Conservation (phyloP, 1,140 invertebrate species). For the Micrasema minimum region DNA sequence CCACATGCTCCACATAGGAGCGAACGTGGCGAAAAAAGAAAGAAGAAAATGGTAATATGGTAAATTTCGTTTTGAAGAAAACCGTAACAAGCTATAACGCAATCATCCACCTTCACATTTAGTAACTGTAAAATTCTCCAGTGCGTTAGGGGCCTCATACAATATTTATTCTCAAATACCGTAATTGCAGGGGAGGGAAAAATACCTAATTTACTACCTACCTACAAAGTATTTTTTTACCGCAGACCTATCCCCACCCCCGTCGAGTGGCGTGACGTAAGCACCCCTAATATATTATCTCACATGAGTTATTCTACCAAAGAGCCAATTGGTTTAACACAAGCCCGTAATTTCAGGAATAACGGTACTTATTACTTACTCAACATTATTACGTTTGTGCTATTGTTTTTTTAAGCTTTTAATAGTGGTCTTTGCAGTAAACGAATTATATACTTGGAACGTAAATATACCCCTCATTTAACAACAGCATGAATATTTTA, state of each 20-base stretch:
- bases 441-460: too few relatives aligned
- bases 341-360: too few relatives aligned
- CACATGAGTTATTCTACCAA: constrained; percentile 14
- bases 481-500: too few relatives aligned
- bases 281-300: constrained; percentile 41
- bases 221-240: constrained; percentile 42
- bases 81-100: constrained; percentile 32
- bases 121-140: constrained; percentile 36
- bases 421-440: too few relatives aligned
- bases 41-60: too few relatives aligned
- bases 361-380: constrained; percentile 4
- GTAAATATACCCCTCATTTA: too few relatives aligned
- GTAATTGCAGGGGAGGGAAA: constrained; percentile 47
- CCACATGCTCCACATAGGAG: too few relatives aligned
- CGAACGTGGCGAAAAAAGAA: too few relatives aligned
- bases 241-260: constrained; percentile 26
- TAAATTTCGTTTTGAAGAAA: too few relatives aligned
- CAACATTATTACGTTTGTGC: too few relatives aligned
- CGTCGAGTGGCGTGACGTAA: constrained; percentile 26
- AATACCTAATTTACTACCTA: constrained; percentile 51
- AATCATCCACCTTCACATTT: constrained; percentile 27
- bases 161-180: constrained; percentile 48
- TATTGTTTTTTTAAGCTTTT: too few relatives aligned
- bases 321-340: constrained; percentile 17
- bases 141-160: constrained; percentile 34